Evolutionary conservation across 2,888 invertebrate genomes (phyloP).

Genomic region (Byasa hedistus): DNA sequence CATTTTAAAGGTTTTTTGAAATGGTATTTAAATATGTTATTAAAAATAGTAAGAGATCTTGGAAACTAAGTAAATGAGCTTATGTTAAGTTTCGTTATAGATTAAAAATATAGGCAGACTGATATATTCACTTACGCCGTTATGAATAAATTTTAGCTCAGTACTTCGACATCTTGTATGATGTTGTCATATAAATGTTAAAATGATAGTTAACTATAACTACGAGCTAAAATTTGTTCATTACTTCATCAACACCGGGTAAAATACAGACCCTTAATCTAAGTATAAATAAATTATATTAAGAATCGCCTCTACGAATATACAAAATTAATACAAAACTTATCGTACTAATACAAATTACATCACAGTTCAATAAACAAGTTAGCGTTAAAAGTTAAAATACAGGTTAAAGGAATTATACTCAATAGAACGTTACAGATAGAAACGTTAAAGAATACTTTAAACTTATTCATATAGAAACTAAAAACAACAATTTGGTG

Average conservation of each 20-base stretch:
- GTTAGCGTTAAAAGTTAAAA: conserved; percentile 69
- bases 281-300: conserved; percentile 77
- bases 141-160: conserved; percentile 48
- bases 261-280: conserved; percentile 60
- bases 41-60: background rate
- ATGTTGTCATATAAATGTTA: conserved; percentile 7
- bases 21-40: too few species aligned
- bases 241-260: conserved; percentile 46
- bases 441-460: conserved; percentile 54
- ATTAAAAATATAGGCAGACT: conserved; percentile 12
- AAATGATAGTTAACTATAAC: conserved; percentile 5
- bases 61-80: background rate
- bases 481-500: conserved; percentile 67
- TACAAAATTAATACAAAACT: conserved; percentile 78
- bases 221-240: conserved; percentile 47
- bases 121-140: conserved; percentile 45
- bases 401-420: conserved; percentile 65
- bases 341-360: conserved; percentile 78
- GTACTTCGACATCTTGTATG: background rate
- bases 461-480: conserved; percentile 54
- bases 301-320: conserved; percentile 76
- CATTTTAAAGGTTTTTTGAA: too few species aligned
- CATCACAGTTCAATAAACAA: conserved; percentile 80
- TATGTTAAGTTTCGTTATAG: background rate
- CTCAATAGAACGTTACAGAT: conserved; percentile 47